Conservation (phyloP, 2,797 vertebrate genomes). For the Petrocephalus schoutedeni region DNA sequence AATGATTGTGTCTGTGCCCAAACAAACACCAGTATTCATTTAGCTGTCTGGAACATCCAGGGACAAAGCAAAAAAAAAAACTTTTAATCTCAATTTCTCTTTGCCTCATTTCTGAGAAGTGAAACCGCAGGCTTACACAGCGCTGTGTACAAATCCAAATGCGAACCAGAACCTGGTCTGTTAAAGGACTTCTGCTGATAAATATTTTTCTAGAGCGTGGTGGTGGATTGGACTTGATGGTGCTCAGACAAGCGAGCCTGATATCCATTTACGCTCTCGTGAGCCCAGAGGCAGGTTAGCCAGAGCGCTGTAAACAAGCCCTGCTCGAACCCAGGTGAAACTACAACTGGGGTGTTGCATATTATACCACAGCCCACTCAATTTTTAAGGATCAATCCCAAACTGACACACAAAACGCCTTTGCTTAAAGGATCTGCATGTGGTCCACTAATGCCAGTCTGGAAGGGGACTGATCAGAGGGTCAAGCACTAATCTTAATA, state of each 20-base stretch:
- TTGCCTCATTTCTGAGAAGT: background rate
- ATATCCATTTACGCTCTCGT: background rate
- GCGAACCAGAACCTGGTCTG: background rate
- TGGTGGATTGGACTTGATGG: background rate
- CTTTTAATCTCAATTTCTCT: slow-evolving; percentile 12
- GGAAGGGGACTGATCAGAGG: background rate
- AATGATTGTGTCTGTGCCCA: slow-evolving; percentile 24
- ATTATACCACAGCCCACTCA: background rate
- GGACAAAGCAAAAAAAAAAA: background rate
- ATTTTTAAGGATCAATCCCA: background rate
- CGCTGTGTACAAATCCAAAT: background rate
- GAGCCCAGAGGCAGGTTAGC: background rate
- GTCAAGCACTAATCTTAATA: background rate
- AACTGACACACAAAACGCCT: background rate
- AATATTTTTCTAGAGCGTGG: background rate
- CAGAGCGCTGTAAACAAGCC: background rate
- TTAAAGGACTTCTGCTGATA: background rate
- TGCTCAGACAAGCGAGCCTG: background rate
- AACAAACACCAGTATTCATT: slow-evolving; percentile 38
- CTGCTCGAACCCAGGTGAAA: background rate
- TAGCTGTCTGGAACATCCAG: background rate
- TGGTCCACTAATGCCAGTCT: background rate
- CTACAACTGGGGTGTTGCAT: background rate
- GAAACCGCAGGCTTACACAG: background rate
- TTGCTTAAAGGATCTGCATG: background rate